Conservation (phyloP, 1,140 invertebrate species). For the Scaptomyza montana region DNA sequence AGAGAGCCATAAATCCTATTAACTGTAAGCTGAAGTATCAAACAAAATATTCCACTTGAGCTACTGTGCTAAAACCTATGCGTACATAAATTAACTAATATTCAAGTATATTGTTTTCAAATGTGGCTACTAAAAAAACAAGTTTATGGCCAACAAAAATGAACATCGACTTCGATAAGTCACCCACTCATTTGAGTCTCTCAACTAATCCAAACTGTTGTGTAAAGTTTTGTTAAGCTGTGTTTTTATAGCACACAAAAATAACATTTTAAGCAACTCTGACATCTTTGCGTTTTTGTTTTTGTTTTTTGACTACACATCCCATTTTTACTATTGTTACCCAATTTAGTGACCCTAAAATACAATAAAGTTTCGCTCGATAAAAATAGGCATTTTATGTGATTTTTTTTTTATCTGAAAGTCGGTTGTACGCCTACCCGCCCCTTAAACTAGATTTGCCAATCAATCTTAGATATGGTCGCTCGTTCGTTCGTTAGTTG, state of each 20-base stretch:
- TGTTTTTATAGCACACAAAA: neutral
- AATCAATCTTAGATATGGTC: constrained; percentile 79
- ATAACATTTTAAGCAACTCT: constrained; percentile 4
- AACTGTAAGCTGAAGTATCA: constrained; percentile 6
- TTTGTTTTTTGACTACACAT: constrained; percentile 23
- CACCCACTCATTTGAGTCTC: constrained; percentile 18
- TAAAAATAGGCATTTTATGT: constrained; percentile 79
- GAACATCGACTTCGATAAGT: constrained; percentile 7
- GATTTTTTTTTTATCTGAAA: constrained; percentile 66
- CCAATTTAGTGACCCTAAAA: constrained; percentile 74
- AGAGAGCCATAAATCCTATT: constrained; percentile 15
- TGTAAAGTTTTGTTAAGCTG: constrained; percentile 16
- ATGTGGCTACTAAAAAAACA: constrained; percentile 26
- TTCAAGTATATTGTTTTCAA: constrained; percentile 27
- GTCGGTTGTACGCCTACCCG: constrained; percentile 23
- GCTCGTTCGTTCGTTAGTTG: constrained; percentile 53
- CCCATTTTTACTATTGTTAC: constrained; percentile 50
- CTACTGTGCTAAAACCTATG: constrained; percentile 30
- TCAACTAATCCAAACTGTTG: neutral
- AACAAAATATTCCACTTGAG: constrained; percentile 2
- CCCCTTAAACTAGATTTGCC: constrained; percentile 31
- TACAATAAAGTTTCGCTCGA: constrained; percentile 71
- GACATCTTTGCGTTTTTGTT: neutral
- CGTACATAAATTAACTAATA: constrained; percentile 27
- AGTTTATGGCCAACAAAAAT: constrained; percentile 22